Percentiles rank a stretch among this genome's conserved stretches.
phyloP scores from a whole-genome alignment of 2,888 invertebrate genomes.

The Acronicta psi region DNA sequence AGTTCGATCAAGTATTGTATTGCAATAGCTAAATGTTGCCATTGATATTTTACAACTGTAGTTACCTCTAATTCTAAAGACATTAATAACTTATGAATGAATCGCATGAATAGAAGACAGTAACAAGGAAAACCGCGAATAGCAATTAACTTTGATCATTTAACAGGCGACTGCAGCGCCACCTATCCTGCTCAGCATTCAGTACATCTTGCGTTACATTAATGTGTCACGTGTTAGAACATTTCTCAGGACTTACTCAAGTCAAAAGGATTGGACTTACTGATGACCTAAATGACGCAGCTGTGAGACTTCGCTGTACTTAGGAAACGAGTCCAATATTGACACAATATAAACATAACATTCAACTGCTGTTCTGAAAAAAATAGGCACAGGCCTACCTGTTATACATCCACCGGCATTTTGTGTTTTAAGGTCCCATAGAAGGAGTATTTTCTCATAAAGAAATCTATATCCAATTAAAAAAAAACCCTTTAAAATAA shows the following conservation, averaged over 20 bases:
- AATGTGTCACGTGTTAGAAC: conserved; percentile 27
- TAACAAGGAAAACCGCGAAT: conserved; percentile 46
- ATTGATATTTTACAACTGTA: too few relatives aligned
- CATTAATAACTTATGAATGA: conserved; percentile 25
- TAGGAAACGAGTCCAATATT: conserved; percentile 6
- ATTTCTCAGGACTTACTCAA: conserved; percentile 35
- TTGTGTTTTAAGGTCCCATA: too few relatives aligned
- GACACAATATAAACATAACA: background rate
- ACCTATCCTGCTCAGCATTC: conserved; percentile 20
- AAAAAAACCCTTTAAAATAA: too few relatives aligned
- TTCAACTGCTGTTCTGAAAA: too few relatives aligned
- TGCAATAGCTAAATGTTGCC: too few relatives aligned
- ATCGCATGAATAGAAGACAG: conserved; percentile 33
- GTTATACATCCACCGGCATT: too few relatives aligned
- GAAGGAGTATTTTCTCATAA: too few relatives aligned
- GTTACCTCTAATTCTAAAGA: conserved; percentile 18
- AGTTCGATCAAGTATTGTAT: too few relatives aligned
- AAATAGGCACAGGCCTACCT: too few relatives aligned
- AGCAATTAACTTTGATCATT: conserved; percentile 17
- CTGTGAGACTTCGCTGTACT: conserved; percentile 5
- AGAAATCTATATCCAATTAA: too few relatives aligned
- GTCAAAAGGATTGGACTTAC: conserved; percentile 6
- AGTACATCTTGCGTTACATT: conserved; percentile 25
- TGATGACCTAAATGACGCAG: conserved; percentile 45
- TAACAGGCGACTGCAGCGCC: conserved; percentile 19